These are phyloP conservation scores for Mercenaria mercenaria DNA, from an alignment of 1,140 invertebrate species.

Conservation along the genomic window DNA sequence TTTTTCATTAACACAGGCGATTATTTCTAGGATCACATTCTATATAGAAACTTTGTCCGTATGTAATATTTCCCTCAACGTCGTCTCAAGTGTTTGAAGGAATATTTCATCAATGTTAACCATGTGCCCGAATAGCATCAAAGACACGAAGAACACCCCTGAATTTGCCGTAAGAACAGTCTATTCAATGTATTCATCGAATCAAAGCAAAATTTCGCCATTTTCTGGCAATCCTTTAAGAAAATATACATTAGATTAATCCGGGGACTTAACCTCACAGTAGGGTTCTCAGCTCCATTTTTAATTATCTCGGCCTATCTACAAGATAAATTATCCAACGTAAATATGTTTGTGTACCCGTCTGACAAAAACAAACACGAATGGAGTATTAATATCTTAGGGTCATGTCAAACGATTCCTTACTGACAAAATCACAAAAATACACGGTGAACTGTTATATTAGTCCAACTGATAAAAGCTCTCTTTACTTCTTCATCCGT, in stretches of 20 bases:
- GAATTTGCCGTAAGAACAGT: background rate
- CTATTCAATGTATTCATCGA: slow-evolving; percentile 14
- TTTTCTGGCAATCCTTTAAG: slow-evolving; percentile 17
- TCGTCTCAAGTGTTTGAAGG: too few relatives aligned
- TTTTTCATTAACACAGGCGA: too few relatives aligned
- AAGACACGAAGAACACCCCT: background rate
- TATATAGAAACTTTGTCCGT: too few relatives aligned
- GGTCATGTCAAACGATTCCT: background rate
- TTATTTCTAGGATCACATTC: too few relatives aligned
- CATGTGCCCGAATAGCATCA: too few relatives aligned
- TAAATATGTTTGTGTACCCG: slow-evolving; percentile 37
- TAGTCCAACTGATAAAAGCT: background rate
- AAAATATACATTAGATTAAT: slow-evolving; percentile 38
- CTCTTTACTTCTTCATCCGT: background rate
- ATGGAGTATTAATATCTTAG: slow-evolving; percentile 8
- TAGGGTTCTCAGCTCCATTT: slow-evolving; percentile 38
- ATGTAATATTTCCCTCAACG: too few relatives aligned
- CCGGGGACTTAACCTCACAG: slow-evolving; percentile 31
- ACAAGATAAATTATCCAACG: slow-evolving; percentile 32
- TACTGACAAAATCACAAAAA: slow-evolving; percentile 14
- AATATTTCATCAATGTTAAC: too few relatives aligned
- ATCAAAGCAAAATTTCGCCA: background rate
- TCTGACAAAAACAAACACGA: slow-evolving; percentile 45
- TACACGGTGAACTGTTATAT: background rate
- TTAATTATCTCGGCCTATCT: slow-evolving; percentile 37